phyloP scores from a whole-genome alignment of 2,888 invertebrate species.

The Leucozona laternaria region DNA sequence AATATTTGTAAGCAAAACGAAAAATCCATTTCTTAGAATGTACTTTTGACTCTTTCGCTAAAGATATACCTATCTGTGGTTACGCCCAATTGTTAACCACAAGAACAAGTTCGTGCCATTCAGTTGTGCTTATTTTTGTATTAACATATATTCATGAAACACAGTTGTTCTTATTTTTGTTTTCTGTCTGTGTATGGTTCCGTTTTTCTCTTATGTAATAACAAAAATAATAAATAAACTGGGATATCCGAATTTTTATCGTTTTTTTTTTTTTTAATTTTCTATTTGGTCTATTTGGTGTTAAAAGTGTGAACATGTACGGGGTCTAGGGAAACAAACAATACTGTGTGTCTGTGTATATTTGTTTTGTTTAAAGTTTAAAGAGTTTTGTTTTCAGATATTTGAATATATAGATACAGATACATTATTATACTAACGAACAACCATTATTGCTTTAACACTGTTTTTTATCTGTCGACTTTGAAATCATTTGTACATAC shows the following conservation, averaged over 20 bases:
- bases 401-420: neutral
- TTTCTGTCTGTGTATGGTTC: neutral
- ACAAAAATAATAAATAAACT: neutral
- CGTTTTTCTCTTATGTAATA: neutral
- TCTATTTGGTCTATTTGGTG: neutral
- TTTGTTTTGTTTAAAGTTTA: conserved; percentile 12
- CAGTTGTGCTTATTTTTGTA: neutral
- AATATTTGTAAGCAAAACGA: no score
- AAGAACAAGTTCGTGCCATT: no score
- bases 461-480: neutral
- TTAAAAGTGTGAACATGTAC: conserved; percentile 13
- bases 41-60: no score
- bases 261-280: neutral
- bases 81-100: no score
- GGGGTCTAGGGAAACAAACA: conserved; percentile 5
- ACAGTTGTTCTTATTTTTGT: neutral
- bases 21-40: no score
- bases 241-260: conserved; percentile 26
- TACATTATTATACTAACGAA: neutral
- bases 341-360: neutral
- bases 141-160: neutral
- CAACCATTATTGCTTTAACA: neutral
- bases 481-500: neutral
- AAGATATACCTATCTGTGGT: no score
- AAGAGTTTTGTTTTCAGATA: neutral